Percentiles rank a stretch among this genome's conserved stretches.
phyloP scores from a whole-genome alignment of 2,797 vertebrate species.

The Lindbergichthys nudifrons region DNA sequence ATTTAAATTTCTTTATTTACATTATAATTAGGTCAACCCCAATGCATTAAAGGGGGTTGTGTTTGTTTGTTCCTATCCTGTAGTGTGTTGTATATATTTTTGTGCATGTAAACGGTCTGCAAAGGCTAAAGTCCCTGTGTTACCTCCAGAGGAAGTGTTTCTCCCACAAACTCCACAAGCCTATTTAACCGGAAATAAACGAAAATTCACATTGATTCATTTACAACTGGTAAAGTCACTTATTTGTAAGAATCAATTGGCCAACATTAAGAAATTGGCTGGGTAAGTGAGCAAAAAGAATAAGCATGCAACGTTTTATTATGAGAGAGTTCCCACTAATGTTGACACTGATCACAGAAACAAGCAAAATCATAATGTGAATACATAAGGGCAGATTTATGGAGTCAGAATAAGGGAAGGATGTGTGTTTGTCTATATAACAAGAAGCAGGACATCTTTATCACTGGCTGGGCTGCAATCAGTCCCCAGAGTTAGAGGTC shows the following conservation, averaged over 20 bases:
- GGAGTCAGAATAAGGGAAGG: not conserved
- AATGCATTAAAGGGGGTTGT: no score
- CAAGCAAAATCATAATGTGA: not conserved
- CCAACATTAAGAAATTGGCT: not conserved
- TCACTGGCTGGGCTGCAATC: not conserved
- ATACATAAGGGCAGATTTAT: not conserved
- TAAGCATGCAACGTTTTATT: not conserved
- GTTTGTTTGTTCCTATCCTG: no score
- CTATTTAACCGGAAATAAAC: no score
- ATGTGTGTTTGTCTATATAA: not conserved
- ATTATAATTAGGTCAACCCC: no score
- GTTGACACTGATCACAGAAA: not conserved
- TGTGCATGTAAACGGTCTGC: no score
- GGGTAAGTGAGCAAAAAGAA: not conserved
- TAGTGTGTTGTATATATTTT: no score
- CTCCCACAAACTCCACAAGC: no score
- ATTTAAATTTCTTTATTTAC: no score
- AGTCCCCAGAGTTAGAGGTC: not conserved
- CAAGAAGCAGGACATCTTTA: not conserved
- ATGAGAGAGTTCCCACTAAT: not conserved
- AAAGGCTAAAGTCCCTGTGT: no score
- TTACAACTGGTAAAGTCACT: not conserved
- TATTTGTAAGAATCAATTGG: not conserved
- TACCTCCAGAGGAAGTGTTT: no score
- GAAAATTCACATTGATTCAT: not conserved